Conservation (phyloP, 2,888 invertebrate genomes). For the Amiota communis region DNA sequence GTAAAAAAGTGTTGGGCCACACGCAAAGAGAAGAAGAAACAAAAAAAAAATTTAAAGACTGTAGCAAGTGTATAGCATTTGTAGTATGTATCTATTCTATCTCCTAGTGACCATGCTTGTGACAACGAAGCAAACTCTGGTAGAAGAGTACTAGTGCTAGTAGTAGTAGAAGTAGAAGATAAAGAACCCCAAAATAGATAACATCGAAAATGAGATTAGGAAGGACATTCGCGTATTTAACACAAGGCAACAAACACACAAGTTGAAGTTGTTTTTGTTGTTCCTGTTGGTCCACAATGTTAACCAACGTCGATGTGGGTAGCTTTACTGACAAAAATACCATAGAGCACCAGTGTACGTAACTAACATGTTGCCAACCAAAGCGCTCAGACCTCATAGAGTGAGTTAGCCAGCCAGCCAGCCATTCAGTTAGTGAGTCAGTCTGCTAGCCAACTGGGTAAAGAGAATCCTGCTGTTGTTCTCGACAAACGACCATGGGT, state of each 20-base stretch:
- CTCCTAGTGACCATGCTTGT: no score
- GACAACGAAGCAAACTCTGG: no score
- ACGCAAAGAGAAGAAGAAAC: slow-evolving; percentile 36
- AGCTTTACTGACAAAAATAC: no score
- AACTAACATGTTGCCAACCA: slow-evolving; percentile 11
- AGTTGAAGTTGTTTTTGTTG: not conserved
- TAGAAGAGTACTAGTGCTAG: not conserved
- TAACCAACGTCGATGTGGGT: not conserved
- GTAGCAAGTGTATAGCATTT: no score
- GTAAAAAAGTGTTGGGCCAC: slow-evolving; percentile 52
- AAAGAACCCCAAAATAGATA: slow-evolving; percentile 45
- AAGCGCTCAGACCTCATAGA: no score
- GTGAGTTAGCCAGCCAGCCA: not conserved
- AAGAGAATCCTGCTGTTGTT: slow-evolving; percentile 62
- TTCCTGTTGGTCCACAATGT: not conserved
- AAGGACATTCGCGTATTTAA: slow-evolving; percentile 69
- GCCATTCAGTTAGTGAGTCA: no score
- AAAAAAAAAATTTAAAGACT: slow-evolving; percentile 1
- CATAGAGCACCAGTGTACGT: not conserved
- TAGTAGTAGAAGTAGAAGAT: not conserved
- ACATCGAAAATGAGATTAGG: slow-evolving; percentile 68
- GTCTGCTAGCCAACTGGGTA: no score
- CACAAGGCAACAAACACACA: slow-evolving; percentile 37
- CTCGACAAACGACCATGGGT: slow-evolving; percentile 49
- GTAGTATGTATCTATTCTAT: no score